Base-by-base conservation (phyloP, 2,113 vertebrate genomes). In the Gymnarchus niloticus region DNA sequence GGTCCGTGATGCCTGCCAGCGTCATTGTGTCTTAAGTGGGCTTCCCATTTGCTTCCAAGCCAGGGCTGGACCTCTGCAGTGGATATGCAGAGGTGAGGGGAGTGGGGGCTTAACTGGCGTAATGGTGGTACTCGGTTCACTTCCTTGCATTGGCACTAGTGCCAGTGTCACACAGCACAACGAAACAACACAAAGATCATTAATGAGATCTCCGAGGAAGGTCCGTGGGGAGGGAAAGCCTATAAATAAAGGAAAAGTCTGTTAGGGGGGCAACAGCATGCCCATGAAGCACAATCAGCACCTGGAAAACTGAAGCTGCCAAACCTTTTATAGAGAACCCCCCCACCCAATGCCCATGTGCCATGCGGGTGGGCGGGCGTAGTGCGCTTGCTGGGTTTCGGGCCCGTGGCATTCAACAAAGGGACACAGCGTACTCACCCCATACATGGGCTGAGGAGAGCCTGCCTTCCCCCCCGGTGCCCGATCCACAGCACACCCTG, bases 191-290 rank as follows among this genome's bases (percentile, higher is more conserved):
- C 48, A 65, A 83, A 89, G 87, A 85, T 90, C 88, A 87, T 90
- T 90, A 92, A 89, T 88, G 90, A 88, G 84, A 87, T 88, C 81
- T 89, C 85, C 52, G 83, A 92, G 86, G 91, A 76, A 37, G 83
- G 87, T 89, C 89, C 41, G 69, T 51, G 65, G 44, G 57, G 49
- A 46, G 44, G 87, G 83, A 81, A 73, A 6, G n/a, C 52, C 84
- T 57, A n/a, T n/a, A n/a, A n/a, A n/a, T n/a, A n/a, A n/a, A n/a
- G n/a, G n/a, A n/a, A n/a, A n/a, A n/a, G n/a, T n/a, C n/a, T n/a
- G n/a, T n/a, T n/a, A n/a, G n/a, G n/a, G n/a, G n/a, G n/a, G n/a
- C n/a, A n/a, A n/a, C n/a, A n/a, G n/a, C n/a, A n/a, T n/a, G n/a
- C n/a, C n/a, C n/a, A n/a, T n/a, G n/a, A n/a, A 5, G 28, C 61